phyloP scores from a whole-genome alignment of 2,113 vertebrate genomes.

The Forbesichthys papilliferus region DNA sequence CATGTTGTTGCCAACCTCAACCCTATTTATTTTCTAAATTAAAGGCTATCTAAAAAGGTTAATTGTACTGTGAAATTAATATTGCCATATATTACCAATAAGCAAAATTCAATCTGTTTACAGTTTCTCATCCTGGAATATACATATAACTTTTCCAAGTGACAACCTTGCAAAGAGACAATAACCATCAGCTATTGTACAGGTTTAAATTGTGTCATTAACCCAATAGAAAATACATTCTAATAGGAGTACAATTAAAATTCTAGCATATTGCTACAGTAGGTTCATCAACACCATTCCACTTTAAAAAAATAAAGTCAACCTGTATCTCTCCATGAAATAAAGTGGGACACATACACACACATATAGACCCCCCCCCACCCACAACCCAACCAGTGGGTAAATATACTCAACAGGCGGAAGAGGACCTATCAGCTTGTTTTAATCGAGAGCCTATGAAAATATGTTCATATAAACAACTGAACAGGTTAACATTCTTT shows the following conservation, averaged over 20 bases:
- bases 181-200: not conserved
- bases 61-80: conserved; percentile 30
- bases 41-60: conserved; percentile 19
- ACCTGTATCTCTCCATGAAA: conserved; percentile 39
- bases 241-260: conserved; percentile 25
- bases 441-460: conserved; percentile 17
- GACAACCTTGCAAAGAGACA: conserved; percentile 22
- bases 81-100: conserved; percentile 34
- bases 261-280: not conserved
- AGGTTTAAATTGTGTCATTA: conserved; percentile 31
- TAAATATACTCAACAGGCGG: conserved; percentile 31
- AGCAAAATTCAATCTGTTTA: conserved; percentile 24
- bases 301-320: too few species aligned
- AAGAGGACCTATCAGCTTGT: conserved; percentile 16
- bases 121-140: conserved; percentile 22
- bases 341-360: conserved; percentile 36
- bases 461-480: not conserved
- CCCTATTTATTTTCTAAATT: conserved; percentile 1
- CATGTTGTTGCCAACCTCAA: not conserved
- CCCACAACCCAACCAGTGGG: conserved; percentile 66
- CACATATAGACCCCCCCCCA: not conserved
- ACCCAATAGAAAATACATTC: conserved; percentile 53
- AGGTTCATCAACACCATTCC: too few species aligned
- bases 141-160: not conserved
- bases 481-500: conserved; percentile 30